Base-by-base conservation (phyloP, 2,888 invertebrate genomes). In the Euzetes globulus region DNA sequence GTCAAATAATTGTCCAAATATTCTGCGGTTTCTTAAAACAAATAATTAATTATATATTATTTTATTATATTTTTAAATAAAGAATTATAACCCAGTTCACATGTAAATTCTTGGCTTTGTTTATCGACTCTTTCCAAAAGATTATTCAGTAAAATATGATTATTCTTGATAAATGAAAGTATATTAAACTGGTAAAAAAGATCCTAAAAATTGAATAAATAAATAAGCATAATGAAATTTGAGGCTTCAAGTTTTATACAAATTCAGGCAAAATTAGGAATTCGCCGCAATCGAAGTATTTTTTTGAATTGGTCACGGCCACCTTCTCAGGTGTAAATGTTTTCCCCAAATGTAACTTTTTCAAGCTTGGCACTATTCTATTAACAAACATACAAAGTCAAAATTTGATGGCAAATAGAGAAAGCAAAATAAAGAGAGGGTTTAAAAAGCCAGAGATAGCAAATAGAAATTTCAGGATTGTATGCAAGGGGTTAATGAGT, bases 1-100 rank as follows among this genome's bases (percentile, higher is more conserved):
- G n/a, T 50, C 41, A 72, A 72, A 41, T 72, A 72, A 45, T 75
- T 72, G 19, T 75, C 75, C 25, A 70, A 19, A 47, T 47, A 70
- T 25, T 70, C 37, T n/a, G n/a, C n/a, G n/a, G 19, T 19, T 70
- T 7, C 17, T 15, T n/a, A 2, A n/a, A 63, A 33, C 7, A 33
- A 33, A 6, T 4, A 33, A 33, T 33, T 13, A 41, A 41, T 13
- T 41, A 13, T 13, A 41, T 13, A 9, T n/a, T 13, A 13, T 13
- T 41, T 11, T 13, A 33, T 33, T 33, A 33, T 6, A 6, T 33
- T 33, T 6, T 33, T n/a, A n/a, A n/a, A n/a, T n/a, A n/a, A n/a
- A n/a, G 33, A 33, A 33, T 6, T 33, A 17, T 41, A 1, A 41
- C 41, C 1, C 1, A 41, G 7, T 13, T 41, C 41, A 11, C 13